Percentiles rank a stretch among this genome's conserved stretches.
These are phyloP conservation scores for Uloborus diversus DNA, from an alignment of 1,140 invertebrate species.

Conservation along the genomic window DNA sequence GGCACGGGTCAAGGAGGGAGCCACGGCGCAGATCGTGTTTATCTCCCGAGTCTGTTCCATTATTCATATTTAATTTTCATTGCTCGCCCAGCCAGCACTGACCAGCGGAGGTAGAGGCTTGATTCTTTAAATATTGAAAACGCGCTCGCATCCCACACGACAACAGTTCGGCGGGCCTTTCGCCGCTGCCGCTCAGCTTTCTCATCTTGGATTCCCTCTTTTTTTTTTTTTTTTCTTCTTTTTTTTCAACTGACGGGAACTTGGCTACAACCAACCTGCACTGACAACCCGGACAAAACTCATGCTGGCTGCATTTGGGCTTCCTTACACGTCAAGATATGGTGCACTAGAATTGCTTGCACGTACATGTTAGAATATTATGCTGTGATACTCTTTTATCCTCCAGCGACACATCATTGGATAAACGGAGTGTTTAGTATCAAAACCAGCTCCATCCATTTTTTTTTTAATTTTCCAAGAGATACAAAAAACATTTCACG, in stretches of 20 bases:
- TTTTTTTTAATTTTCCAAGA: too few species aligned
- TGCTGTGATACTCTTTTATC: too few species aligned
- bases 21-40: slow-evolving; percentile 51
- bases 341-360: too few species aligned
- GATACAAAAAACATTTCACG: too few species aligned
- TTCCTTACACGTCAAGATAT: too few species aligned
- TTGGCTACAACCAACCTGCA: too few species aligned
- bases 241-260: background rate
- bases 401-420: too few species aligned
- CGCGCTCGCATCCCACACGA: slow-evolving; percentile 6
- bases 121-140: slow-evolving; percentile 56
- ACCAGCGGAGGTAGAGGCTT: slow-evolving; percentile 44
- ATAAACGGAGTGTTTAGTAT: too few species aligned
- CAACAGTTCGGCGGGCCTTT: background rate
- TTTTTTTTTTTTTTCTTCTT: background rate
- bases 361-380: too few species aligned
- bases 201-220: background rate
- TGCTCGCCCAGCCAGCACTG: slow-evolving; percentile 32
- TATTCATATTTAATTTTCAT: slow-evolving; percentile 57
- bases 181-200: slow-evolving; percentile 15
- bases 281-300: too few species aligned
- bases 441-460: too few species aligned
- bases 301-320: too few species aligned
- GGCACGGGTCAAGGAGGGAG: slow-evolving; percentile 42
- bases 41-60: slow-evolving; percentile 49